Conservation (phyloP, 2,113 vertebrate species). For the Tympanuchus pallidicinctus region DNA sequence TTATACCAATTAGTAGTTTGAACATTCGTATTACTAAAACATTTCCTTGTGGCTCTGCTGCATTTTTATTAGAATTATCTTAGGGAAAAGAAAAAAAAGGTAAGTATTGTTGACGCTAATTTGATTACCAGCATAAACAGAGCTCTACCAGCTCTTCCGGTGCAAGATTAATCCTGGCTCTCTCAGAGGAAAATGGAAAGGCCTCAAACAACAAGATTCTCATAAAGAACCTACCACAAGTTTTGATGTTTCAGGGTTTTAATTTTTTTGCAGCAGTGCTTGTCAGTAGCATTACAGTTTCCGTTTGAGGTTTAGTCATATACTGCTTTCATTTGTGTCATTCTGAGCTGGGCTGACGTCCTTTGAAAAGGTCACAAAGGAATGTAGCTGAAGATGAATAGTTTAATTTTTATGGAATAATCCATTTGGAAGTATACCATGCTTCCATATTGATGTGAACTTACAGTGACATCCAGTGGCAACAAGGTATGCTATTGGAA, state of each 20-base stretch:
- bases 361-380: conserved; percentile 66
- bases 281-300: conserved; percentile 40
- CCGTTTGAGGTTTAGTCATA: conserved; percentile 36
- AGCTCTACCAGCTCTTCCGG: conserved; percentile 38
- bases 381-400: conserved; percentile 19
- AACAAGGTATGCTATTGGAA: background rate
- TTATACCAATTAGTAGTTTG: background rate
- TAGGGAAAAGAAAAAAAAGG: background rate
- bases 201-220: conserved; percentile 43
- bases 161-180: conserved; percentile 18
- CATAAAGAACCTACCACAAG: conserved; percentile 28
- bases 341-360: conserved; percentile 52
- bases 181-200: conserved; percentile 28
- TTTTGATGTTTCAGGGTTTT: background rate
- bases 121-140: conserved; percentile 48
- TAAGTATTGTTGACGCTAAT: background rate
- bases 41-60: conserved; percentile 1
- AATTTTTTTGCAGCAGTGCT: conserved; percentile 32
- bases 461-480: conserved; percentile 72
- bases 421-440: conserved; percentile 12
- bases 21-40: background rate
- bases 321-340: conserved; percentile 54
- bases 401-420: conserved; percentile 9
- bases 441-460: conserved; percentile 2
- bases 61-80: conserved; percentile 1